phyloP scores from a whole-genome alignment of 1,140 invertebrate species.

The Trichonephila clavipes region DNA sequence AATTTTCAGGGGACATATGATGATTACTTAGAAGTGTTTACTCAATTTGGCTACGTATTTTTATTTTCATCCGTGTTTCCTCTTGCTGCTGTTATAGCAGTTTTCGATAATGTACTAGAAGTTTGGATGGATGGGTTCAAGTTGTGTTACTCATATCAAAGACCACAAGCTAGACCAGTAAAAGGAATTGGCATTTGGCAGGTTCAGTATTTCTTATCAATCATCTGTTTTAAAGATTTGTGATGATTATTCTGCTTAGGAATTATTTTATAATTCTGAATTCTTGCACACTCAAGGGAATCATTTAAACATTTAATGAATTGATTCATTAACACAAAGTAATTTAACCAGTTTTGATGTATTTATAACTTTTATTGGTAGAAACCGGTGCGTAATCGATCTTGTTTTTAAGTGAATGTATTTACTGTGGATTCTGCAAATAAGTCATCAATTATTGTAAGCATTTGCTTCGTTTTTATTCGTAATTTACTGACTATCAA shows the following conservation, averaged over 20 bases:
- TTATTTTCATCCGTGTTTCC: conserved; percentile 98
- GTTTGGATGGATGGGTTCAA: conserved; percentile 97
- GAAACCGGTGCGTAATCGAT: no score
- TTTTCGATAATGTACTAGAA: conserved; percentile 96
- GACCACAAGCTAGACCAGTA: conserved; percentile 83
- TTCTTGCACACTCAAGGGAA: not conserved
- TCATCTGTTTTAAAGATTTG: no score
- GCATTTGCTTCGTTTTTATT: no score
- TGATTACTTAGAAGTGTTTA: conserved; percentile 98
- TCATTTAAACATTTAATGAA: no score
- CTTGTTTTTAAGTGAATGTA: no score
- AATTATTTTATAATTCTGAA: not conserved
- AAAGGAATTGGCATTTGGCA: conserved; percentile 76
- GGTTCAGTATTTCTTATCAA: conserved; percentile 44
- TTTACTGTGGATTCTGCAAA: no score
- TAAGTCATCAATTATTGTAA: no score
- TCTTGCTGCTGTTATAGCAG: conserved; percentile 93
- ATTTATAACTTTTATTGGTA: no score
- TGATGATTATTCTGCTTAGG: not conserved
- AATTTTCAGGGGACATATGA: conserved; percentile 93
- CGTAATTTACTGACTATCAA: no score
- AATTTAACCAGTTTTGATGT: no score
- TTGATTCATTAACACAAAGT: no score
- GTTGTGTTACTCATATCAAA: conserved; percentile 94
- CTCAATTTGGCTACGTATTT: conserved; percentile 97